Evolutionary conservation across 2,113 vertebrate species (phyloP), one percentile per base, ranked within the genome.

Genomic region (Semnornis frantzii): DNA sequence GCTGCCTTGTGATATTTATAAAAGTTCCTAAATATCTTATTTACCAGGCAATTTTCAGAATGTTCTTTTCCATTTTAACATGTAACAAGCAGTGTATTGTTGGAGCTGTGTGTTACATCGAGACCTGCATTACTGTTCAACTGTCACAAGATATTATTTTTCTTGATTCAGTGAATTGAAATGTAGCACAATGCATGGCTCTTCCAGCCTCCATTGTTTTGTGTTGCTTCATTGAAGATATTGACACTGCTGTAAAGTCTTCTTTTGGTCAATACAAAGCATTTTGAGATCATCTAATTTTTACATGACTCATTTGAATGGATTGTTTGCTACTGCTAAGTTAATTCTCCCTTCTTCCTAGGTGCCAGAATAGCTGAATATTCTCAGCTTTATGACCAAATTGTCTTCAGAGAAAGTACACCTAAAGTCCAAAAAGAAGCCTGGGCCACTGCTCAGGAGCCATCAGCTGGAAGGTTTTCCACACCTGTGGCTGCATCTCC

Each of bases 361-460:
- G 99, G 99, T 97, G 99, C 99, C 69, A 98, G 98, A 97, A 99
- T 99, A 96, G 99, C 99, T 19, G 99, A 99, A 93, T 99, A 99
- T 97, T 99, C 99, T 30, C 99, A 99, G 63, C 98, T 99, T 78
- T 99, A 99, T 31, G 99, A 99, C 90, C 99, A 99, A 97, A 98
- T 99, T 20, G 96, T 98, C 90, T 99, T 99, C 93, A 98, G 98
- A 95, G 98, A 98, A 63, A 97, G 97, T 28, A 93, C 97, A 42
- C 92, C 92, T 31, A 97, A 96, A 84, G 92, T 84, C 39, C 97
- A 91, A 87, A 98, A 98, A 82, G 98, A 97, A 39, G 62, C 79
- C 33, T 98, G 90, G 90, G 66, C 72, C 19, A 46, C 62, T 63
- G 92, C 73, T 82, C 97, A 74, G 50, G 98, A 98, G 60, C 18